Percentiles rank a stretch among this genome's conserved stretches.
Conservation (phyloP, 2,888 invertebrate species). For the Venusia cambrica region DNA sequence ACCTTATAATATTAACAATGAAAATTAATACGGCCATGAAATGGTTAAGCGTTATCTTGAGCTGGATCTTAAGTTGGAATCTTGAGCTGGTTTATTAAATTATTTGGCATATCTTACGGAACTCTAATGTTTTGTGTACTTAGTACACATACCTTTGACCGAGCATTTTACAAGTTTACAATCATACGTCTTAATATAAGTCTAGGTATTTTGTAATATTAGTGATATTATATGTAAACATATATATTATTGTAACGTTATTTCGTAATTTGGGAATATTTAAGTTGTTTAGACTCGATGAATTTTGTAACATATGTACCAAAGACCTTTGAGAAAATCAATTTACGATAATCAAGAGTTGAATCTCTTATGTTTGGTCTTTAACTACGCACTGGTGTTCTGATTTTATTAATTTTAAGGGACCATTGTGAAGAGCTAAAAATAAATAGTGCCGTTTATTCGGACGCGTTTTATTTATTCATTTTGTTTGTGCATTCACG, state of each 20-base stretch:
- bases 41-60: constrained; percentile 17
- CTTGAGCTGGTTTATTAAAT: neutral
- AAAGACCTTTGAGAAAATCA: constrained; percentile 41
- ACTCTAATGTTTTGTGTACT: constrained; percentile 39
- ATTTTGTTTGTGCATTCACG: neutral
- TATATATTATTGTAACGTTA: constrained; percentile 45
- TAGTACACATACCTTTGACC: constrained; percentile 35
- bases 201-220: constrained; percentile 51
- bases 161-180: constrained; percentile 21
- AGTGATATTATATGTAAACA: constrained; percentile 69
- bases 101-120: constrained; percentile 42
- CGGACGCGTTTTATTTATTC: constrained; percentile 34
- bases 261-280: constrained; percentile 33
- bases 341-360: constrained; percentile 15
- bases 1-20: constrained; percentile 6
- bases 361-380: constrained; percentile 17
- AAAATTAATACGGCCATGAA: constrained; percentile 15
- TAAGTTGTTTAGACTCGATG: constrained; percentile 28
- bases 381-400: constrained; percentile 30
- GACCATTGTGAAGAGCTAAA: constrained; percentile 50
- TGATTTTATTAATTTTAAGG: constrained; percentile 41
- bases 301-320: constrained; percentile 36
- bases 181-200: constrained; percentile 37
- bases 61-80: too few species aligned
- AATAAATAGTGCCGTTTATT: constrained; percentile 64